Conservation (phyloP, 2,888 invertebrate genomes). For the Megaustenia siamemsis region DNA sequence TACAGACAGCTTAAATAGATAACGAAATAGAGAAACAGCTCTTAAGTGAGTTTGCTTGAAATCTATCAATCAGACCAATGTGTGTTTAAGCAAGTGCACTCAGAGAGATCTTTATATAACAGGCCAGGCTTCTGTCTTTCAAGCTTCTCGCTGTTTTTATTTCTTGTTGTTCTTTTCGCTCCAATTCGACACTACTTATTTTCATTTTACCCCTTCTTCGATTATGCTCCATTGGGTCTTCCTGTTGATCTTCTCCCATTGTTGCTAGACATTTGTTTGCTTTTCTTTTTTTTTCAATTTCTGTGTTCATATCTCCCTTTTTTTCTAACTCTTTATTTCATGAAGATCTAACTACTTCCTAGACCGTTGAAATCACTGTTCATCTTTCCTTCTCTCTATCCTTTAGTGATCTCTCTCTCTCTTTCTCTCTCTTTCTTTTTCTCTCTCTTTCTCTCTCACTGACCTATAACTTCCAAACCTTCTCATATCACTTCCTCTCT, state of each 20-base stretch:
- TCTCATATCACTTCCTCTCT: too few species aligned
- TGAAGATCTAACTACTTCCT: background rate
- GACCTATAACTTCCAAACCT: too few species aligned
- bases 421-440: conserved; percentile 3
- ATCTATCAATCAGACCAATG: too few species aligned
- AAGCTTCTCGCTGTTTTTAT: background rate
- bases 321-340: too few species aligned
- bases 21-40: too few species aligned
- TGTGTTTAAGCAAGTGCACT: too few species aligned
- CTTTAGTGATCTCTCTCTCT: background rate
- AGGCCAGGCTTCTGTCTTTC: too few species aligned
- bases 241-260: background rate
- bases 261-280: background rate
- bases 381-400: background rate
- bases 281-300: background rate
- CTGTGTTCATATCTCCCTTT: too few species aligned
- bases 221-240: background rate
- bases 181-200: background rate
- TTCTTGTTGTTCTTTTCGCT: background rate
- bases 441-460: background rate
- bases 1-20: too few species aligned
- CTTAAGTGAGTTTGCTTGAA: too few species aligned
- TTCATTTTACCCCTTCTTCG: background rate
- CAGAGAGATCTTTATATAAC: too few species aligned
- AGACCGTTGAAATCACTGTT: background rate